Percentiles rank a stretch among this genome's conserved stretches.
These are phyloP conservation scores for Microtus oregoni DNA, from an alignment of 2,113 vertebrate genomes.

Conservation along the genomic window DNA sequence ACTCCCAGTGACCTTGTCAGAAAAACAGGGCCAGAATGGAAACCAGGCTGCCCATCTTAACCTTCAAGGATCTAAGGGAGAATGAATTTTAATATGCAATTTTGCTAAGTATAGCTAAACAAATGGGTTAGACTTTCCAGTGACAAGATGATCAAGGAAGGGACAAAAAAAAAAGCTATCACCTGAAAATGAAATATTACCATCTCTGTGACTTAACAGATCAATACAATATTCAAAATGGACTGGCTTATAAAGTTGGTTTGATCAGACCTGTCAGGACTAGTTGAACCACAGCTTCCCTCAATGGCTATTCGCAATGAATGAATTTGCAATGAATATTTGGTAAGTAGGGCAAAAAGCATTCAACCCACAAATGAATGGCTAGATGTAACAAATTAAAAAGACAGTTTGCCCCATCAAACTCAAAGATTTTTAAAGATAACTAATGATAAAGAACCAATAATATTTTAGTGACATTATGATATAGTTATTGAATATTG, in stretches of 20 bases:
- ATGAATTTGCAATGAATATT: neutral
- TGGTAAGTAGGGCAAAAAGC: neutral
- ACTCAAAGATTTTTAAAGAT: neutral
- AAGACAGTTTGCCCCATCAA: neutral
- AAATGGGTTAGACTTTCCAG: neutral
- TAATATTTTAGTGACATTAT: neutral
- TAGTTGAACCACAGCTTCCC: neutral
- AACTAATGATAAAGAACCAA: neutral
- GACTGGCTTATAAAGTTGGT: neutral
- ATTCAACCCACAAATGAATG: neutral
- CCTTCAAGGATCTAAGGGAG: neutral
- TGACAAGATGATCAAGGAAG: neutral
- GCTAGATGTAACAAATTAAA: neutral
- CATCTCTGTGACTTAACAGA: neutral
- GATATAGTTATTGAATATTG: neutral
- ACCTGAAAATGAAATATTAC: neutral
- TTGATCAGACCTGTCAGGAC: neutral
- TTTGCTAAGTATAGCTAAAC: neutral
- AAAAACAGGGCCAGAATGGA: neutral
- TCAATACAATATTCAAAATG: neutral
- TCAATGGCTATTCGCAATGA: neutral
- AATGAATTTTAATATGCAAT: neutral
- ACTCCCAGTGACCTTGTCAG: neutral
- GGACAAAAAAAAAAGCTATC: neutral
- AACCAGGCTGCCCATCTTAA: neutral